These are phyloP conservation scores for Helicorthomorpha holstii DNA, from an alignment of 1,140 invertebrate species.

Conservation along the genomic window DNA sequence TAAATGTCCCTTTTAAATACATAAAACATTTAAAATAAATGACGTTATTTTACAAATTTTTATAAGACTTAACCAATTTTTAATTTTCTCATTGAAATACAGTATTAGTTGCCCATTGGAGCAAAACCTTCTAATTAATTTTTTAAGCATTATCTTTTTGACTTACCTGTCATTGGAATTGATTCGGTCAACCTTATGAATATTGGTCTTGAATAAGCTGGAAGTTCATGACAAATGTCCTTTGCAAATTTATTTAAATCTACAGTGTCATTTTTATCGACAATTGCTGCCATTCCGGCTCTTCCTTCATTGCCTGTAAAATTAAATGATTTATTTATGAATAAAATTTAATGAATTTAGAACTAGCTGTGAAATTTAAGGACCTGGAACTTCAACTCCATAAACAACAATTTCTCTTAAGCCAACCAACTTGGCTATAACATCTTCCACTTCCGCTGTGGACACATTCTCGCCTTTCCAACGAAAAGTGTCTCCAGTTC, in stretches of 20 bases:
- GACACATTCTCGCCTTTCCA: slow-evolving; percentile 98
- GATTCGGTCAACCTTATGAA: slow-evolving; percentile 65
- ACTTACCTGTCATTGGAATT: slow-evolving; percentile 74
- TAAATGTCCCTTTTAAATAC: slow-evolving; percentile 90
- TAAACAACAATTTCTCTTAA: slow-evolving; percentile 86
- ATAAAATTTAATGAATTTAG: too few species aligned
- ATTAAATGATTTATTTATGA: too few species aligned
- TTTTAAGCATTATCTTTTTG: too few species aligned
- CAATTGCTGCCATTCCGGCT: slow-evolving; percentile 91
- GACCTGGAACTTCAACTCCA: slow-evolving; percentile 63
- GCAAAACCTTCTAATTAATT: too few species aligned
- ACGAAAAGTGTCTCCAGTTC: slow-evolving; percentile 93
- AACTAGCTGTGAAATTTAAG: too few species aligned
- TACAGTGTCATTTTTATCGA: slow-evolving; percentile 50
- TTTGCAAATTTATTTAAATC: slow-evolving; percentile 44
- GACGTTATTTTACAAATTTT: neutral
- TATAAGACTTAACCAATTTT: neutral
- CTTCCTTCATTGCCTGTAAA: slow-evolving; percentile 66
- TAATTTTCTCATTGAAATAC: too few species aligned
- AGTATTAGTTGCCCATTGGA: too few species aligned
- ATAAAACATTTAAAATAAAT: too few species aligned
- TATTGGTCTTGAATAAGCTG: slow-evolving; percentile 69
- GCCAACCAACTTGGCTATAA: slow-evolving; percentile 66
- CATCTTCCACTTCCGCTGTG: slow-evolving; percentile 89
- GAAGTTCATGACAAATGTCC: slow-evolving; percentile 50